A percentile compares a stretch with the other conserved stretches of the same genome.
phyloP scores from a whole-genome alignment of 2,113 vertebrate species.

The Mus musculus region DNA sequence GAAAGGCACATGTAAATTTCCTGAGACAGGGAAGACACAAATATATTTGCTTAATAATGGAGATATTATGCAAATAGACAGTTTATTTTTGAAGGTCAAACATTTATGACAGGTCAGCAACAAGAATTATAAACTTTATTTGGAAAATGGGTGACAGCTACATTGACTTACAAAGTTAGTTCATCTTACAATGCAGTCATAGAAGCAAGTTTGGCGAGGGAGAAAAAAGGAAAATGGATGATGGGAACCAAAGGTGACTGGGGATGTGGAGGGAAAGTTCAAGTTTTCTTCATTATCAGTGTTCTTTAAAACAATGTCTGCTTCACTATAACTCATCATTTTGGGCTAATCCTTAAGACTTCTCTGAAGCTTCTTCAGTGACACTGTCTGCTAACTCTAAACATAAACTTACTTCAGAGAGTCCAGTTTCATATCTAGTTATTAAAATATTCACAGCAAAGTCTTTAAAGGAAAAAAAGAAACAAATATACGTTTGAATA shows the following conservation, averaged over 20 bases:
- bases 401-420: not conserved
- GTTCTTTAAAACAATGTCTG: not conserved
- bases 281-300: not conserved
- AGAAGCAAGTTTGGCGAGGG: not conserved
- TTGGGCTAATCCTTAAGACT: not conserved
- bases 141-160: slow-evolving; percentile 66
- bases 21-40: not conserved
- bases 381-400: not conserved
- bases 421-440: not conserved
- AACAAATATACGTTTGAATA: slow-evolving; percentile 7
- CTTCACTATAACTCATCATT: not conserved
- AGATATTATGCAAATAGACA: slow-evolving; percentile 59
- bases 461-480: slow-evolving; percentile 34
- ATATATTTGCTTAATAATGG: slow-evolving; percentile 62
- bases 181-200: not conserved
- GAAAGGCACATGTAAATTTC: slow-evolving; percentile 45
- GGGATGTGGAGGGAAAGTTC: not conserved
- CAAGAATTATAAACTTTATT: slow-evolving; percentile 64
- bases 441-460: not conserved
- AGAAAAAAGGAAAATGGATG: not conserved
- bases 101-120: slow-evolving; percentile 54
- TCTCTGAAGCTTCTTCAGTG: not conserved
- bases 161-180: slow-evolving; percentile 50
- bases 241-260: not conserved
- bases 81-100: slow-evolving; percentile 69